Percentiles rank a stretch among this genome's conserved stretches.
Conservation (phyloP, 2,797 vertebrate species). For the Crocidura indochinensis region DNA sequence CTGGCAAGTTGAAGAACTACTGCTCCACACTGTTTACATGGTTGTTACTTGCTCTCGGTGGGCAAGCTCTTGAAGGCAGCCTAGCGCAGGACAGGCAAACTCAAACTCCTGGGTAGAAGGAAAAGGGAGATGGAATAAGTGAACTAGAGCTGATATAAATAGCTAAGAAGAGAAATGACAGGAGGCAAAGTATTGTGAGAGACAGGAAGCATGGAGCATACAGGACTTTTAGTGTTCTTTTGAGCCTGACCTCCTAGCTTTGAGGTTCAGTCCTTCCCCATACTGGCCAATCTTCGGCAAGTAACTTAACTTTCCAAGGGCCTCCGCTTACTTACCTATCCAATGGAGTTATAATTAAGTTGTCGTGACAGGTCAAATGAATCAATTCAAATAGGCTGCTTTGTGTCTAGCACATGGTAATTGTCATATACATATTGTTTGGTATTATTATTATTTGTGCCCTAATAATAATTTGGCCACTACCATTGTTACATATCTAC, state of each 20-base stretch:
- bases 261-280: neutral
- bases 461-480: neutral
- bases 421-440: neutral
- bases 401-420: neutral
- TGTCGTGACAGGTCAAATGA: neutral
- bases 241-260: neutral
- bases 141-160: neutral
- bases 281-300: neutral
- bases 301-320: neutral
- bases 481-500: too few relatives aligned
- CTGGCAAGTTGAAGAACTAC: neutral
- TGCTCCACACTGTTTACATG: neutral
- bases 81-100: neutral
- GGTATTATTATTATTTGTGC: neutral
- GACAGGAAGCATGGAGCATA: neutral
- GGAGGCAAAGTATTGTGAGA: neutral
- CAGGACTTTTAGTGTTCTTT: neutral
- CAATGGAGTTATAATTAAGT: constrained; percentile 22
- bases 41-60: neutral
- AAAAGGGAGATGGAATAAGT: neutral
- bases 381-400: neutral
- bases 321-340: constrained; percentile 18
- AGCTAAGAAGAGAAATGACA: neutral
- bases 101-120: neutral
- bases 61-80: neutral